Evolutionary conservation across 2,797 vertebrate genomes (phyloP), one percentile per base, ranked within the genome.

Genomic region (Pitangus sulphuratus): DNA sequence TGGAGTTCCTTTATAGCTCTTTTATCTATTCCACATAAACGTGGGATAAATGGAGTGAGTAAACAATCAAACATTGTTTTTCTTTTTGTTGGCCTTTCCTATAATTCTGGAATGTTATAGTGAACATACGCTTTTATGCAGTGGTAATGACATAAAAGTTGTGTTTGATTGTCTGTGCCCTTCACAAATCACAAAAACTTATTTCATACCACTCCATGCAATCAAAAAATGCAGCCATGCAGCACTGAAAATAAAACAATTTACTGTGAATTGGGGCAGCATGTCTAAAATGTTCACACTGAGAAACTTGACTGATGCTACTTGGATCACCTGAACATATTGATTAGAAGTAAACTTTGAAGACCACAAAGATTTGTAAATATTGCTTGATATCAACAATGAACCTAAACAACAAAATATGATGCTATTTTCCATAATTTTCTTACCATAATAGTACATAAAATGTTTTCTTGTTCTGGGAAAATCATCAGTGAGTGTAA

Each of bases 181-280:
- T 66, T 91, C 94, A 95, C 91, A 96, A 94, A 94, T 94, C 94
- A 94, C 70, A 94, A 91, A 86, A 94, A 84, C 61, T 91, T 93
- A 91, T 88, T 94, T 95, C 54, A 40, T 62, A 79, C 50, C n/a
- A 10, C 65, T 91, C 69, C 56, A n/a, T n/a, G 62, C 74, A 78
- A 96, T 95, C 90, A 88, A 93, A 91, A 81, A 72, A 53, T 70
- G 75, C 56, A 84, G 65, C 54, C 83, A 68, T 72, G 83, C 57
- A 84, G 83, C 45, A 72, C 65, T 65, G 91, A 88, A 93, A 80
- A 95, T 81, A 95, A 93, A 93, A 62, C 76, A 90, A 42, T 81
- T 94, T 71, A 65, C 40, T 75, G 25, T 61, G 79, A 57, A 83
- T 72, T 77, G 48, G 57, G 79, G 50, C 47, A 78, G 45, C n/a